A percentile compares a stretch with the other conserved stretches of the same genome.
Conservation (phyloP, 2,888 invertebrate species). For the Cerastis leucographa region DNA sequence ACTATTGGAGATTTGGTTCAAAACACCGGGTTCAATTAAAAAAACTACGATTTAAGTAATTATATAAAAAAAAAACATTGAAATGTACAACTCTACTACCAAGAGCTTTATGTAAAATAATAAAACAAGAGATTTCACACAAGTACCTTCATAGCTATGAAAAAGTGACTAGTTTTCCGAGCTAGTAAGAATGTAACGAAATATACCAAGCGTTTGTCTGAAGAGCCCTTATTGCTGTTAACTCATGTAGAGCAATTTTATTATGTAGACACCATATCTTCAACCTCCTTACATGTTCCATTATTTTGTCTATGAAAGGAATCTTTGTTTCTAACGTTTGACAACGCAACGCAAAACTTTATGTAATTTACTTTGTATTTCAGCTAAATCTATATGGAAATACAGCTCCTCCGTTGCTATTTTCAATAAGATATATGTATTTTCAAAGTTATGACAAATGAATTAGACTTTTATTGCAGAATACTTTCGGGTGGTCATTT, state of each 20-base stretch:
- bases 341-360: too few species aligned
- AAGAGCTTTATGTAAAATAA: slow-evolving; percentile 2
- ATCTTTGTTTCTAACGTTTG: too few species aligned
- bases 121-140: neutral
- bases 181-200: neutral
- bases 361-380: too few species aligned
- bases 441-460: too few species aligned
- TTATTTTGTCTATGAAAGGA: slow-evolving; percentile 7
- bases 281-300: slow-evolving; percentile 3
- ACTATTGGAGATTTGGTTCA: too few species aligned
- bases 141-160: neutral
- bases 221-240: slow-evolving; percentile 40
- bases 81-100: neutral
- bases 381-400: too few species aligned
- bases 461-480: too few species aligned
- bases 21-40: too few species aligned
- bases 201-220: slow-evolving; percentile 12
- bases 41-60: too few species aligned
- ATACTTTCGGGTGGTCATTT: neutral
- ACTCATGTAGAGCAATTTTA: slow-evolving; percentile 39
- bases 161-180: slow-evolving; percentile 9
- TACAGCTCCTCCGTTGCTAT: too few species aligned
- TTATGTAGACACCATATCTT: slow-evolving; percentile 25
- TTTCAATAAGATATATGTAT: too few species aligned
- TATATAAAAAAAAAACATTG: too few species aligned